Conservation (phyloP, 2,113 vertebrate genomes). For the Oryzias woworae region DNA sequence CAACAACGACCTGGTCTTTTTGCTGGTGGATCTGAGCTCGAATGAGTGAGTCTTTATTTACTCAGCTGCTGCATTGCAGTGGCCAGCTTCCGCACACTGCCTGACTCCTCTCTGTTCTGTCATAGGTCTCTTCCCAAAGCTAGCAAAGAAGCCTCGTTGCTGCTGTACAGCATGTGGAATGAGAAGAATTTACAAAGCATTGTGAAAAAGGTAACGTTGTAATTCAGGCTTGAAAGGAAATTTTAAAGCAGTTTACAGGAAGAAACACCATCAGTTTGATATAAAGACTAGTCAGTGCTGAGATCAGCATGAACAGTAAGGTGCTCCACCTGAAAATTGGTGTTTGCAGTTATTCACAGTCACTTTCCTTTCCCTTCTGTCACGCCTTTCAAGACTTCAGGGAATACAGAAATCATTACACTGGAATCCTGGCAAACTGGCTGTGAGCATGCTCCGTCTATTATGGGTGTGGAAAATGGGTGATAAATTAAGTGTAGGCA, state of each 20-base stretch:
- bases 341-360: slow-evolving; percentile 18
- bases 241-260: background rate
- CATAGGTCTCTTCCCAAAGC: slow-evolving; percentile 71
- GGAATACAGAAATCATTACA: slow-evolving; percentile 39
- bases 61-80: background rate
- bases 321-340: background rate
- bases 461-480: background rate
- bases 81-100: background rate
- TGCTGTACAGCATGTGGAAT: slow-evolving; percentile 88
- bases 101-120: background rate
- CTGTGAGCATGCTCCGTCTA: slow-evolving; percentile 26
- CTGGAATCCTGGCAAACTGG: slow-evolving; percentile 66
- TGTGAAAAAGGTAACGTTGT: slow-evolving; percentile 83
- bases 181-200: slow-evolving; percentile 82
- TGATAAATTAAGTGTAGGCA: background rate
- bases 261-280: background rate
- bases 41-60: slow-evolving; percentile 70
- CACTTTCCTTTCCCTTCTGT: slow-evolving; percentile 48
- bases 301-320: background rate
- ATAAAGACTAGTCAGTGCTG: background rate
- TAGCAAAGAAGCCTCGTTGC: slow-evolving; percentile 80
- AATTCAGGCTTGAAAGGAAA: background rate
- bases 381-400: slow-evolving; percentile 38
- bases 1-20: slow-evolving; percentile 71
- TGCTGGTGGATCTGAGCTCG: slow-evolving; percentile 77